Percentiles rank a stretch among this genome's conserved stretches.
These are phyloP conservation scores for Zeugodacus cucurbitae DNA, from an alignment of 1,140 invertebrate species.

Conservation along the genomic window DNA sequence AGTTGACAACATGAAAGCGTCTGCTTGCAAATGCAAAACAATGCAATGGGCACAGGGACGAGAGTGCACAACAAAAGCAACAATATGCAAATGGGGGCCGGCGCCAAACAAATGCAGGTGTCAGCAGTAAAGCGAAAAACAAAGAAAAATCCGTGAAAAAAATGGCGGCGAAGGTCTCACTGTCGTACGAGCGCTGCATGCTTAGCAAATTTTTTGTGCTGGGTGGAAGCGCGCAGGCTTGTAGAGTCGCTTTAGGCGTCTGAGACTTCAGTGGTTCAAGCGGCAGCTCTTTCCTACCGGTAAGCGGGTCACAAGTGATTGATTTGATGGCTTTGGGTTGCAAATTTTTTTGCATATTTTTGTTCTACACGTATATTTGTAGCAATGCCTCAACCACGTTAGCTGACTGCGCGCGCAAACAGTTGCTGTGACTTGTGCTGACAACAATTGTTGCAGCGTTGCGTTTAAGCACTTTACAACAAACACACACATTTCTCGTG, in stretches of 20 bases:
- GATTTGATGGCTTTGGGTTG: neutral
- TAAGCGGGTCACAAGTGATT: neutral
- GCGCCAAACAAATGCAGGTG: neutral
- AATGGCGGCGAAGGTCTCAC: neutral
- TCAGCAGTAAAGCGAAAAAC: neutral
- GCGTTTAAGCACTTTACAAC: neutral
- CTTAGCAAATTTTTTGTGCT: neutral
- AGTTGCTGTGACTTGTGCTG: neutral
- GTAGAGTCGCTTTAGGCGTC: no score
- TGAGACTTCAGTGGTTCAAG: no score
- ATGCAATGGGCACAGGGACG: neutral
- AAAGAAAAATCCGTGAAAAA: neutral
- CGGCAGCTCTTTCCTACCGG: no score
- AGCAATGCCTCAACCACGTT: neutral
- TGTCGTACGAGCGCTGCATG: neutral
- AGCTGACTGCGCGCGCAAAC: neutral
- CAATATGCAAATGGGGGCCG: neutral
- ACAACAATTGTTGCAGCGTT: neutral
- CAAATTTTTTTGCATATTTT: neutral
- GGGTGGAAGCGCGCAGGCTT: no score
- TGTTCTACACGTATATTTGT: no score
- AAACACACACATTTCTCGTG: neutral
- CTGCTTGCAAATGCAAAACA: neutral
- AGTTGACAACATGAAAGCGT: neutral
- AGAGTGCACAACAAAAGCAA: neutral